A percentile compares a stretch with the other conserved stretches of the same genome.
phyloP scores from a whole-genome alignment of 1,140 invertebrate species.

The Drosophila parabipectinata region DNA sequence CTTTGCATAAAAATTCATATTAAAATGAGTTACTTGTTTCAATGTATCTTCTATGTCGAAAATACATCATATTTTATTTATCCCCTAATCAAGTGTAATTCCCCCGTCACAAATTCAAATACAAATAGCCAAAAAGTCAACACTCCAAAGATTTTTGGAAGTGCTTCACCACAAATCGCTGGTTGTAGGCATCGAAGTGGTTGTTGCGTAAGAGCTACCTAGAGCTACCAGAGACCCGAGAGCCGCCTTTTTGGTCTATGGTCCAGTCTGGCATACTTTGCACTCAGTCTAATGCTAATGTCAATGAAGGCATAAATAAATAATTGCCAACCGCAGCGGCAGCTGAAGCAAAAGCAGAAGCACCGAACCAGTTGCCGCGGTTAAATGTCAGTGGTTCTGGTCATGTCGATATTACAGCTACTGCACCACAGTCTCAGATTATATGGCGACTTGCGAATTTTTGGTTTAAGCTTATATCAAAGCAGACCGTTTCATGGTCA shows the following conservation, averaged over 20 bases:
- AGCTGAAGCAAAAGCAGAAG: constrained; percentile 24
- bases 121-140: constrained; percentile 26
- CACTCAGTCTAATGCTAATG: constrained; percentile 68
- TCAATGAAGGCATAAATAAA: constrained; percentile 83
- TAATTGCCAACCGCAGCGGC: constrained; percentile 64
- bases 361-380: constrained; percentile 62
- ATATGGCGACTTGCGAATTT: neutral
- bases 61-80: neutral
- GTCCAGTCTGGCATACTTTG: constrained; percentile 56
- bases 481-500: constrained; percentile 61
- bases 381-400: constrained; percentile 78
- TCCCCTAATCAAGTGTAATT: neutral
- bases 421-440: constrained; percentile 22
- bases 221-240: constrained; percentile 1
- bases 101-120: constrained; percentile 37
- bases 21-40: too few species aligned
- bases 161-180: neutral
- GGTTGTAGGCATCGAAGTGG: constrained; percentile 29
- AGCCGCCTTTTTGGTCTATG: constrained; percentile 44
- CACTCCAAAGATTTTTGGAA: constrained; percentile 8
- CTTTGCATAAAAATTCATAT: too few species aligned
- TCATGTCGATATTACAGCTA: constrained; percentile 61
- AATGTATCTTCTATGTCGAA: neutral
- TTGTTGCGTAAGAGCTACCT: constrained; percentile 43
- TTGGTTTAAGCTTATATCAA: neutral